Conservation (phyloP, 2,113 vertebrate species). For the Notothenia coriiceps region DNA sequence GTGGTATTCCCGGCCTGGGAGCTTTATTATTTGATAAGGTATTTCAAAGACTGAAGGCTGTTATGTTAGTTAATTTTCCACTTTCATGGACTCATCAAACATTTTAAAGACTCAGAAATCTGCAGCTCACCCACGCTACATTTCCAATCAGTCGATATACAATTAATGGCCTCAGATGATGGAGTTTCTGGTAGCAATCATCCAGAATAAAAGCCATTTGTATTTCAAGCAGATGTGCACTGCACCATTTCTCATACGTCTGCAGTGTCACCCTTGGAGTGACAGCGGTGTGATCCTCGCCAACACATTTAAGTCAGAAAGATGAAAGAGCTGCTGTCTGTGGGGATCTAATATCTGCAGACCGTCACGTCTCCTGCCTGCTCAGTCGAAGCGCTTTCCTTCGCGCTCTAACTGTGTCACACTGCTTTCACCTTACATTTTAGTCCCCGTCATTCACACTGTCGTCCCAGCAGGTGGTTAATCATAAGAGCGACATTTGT, state of each 20-base stretch:
- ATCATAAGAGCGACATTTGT: constrained; percentile 38
- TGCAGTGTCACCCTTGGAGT: constrained; percentile 39
- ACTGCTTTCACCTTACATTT: constrained; percentile 34
- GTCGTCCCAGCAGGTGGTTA: constrained; percentile 28
- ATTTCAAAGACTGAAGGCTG: constrained; percentile 24
- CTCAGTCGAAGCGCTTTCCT: constrained; percentile 12
- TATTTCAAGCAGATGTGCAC: constrained; percentile 56
- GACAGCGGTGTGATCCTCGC: constrained; percentile 49
- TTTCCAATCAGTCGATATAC: constrained; percentile 37
- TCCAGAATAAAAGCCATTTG: constrained; percentile 40
- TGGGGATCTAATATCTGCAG: constrained; percentile 34
- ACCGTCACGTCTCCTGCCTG: constrained; percentile 3
- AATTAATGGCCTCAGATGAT: constrained; percentile 52
- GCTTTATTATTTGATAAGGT: constrained; percentile 58
- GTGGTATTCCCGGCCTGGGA: constrained; percentile 40
- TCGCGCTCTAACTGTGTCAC: not conserved
- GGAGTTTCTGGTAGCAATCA: constrained; percentile 25
- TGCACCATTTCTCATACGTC: constrained; percentile 18
- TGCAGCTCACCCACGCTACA: constrained; percentile 11
- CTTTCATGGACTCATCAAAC: constrained; percentile 42
- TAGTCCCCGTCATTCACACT: constrained; percentile 26
- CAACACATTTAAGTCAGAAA: constrained; percentile 35
- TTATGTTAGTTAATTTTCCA: constrained; percentile 47
- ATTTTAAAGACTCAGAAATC: constrained; percentile 27
- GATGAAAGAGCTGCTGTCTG: constrained; percentile 49